Evolutionary conservation across 2,113 vertebrate species (phyloP).

Genomic region (Microcebus jonahi): DNA sequence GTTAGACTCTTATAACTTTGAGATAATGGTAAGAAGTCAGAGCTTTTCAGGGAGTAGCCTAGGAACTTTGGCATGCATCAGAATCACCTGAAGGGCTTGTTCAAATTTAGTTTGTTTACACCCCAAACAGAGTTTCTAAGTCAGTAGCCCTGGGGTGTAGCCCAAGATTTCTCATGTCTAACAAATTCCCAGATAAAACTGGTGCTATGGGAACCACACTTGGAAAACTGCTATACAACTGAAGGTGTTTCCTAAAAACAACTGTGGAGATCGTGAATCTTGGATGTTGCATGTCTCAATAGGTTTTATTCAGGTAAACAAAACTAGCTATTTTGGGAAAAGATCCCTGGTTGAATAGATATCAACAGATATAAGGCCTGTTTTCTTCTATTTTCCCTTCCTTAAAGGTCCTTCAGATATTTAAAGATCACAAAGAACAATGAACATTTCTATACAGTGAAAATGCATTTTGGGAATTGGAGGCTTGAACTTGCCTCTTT

Average conservation of each 20-base stretch:
- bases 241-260: not conserved
- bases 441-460: not conserved
- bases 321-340: not conserved
- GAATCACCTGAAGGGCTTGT: not conserved
- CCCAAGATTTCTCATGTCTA: not conserved
- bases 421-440: slow-evolving; percentile 29
- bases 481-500: not conserved
- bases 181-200: not conserved
- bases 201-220: not conserved
- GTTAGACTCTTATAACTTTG: not conserved
- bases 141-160: not conserved
- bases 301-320: not conserved
- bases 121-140: not conserved
- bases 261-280: not conserved
- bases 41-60: not conserved
- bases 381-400: not conserved
- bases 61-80: not conserved
- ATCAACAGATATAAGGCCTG: not conserved
- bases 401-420: not conserved
- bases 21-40: not conserved
- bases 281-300: not conserved
- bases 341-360: not conserved
- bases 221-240: not conserved
- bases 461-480: slow-evolving; percentile 15
- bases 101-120: not conserved